Conservation (phyloP, 2,113 vertebrate species). For the Brachyhypopomus occidentalis region DNA sequence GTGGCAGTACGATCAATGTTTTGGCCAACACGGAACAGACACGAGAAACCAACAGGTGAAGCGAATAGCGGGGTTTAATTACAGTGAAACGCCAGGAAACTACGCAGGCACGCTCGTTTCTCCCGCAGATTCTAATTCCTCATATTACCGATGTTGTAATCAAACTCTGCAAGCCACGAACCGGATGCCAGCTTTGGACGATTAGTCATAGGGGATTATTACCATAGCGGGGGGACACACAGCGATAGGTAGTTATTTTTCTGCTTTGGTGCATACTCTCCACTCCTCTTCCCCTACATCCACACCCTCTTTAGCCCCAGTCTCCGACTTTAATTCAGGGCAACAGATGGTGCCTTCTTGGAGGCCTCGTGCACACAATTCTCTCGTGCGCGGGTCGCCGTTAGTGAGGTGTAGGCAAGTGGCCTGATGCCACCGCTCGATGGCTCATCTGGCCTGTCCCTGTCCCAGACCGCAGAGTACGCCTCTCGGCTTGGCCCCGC, state of each 20-base stretch:
- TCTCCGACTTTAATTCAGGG: slow-evolving; percentile 72
- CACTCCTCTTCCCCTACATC: slow-evolving; percentile 64
- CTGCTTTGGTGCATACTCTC: slow-evolving; percentile 59
- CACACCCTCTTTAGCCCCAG: slow-evolving; percentile 65
- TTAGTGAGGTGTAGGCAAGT: slow-evolving; percentile 67
- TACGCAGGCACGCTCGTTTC: slow-evolving; percentile 6
- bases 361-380: slow-evolving; percentile 60
- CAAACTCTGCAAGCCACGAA: slow-evolving; percentile 67
- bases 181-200: slow-evolving; percentile 71
- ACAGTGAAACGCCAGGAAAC: not conserved
- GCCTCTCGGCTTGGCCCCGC: slow-evolving; percentile 61
- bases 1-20: too few species aligned
- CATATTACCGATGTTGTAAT: slow-evolving; percentile 81
- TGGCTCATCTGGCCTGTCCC: slow-evolving; percentile 75
- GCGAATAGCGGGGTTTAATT: not conserved
- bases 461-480: slow-evolving; percentile 72
- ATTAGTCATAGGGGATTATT: slow-evolving; percentile 76
- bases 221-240: slow-evolving; percentile 44
- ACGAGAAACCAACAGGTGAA: not conserved
- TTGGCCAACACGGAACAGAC: not conserved
- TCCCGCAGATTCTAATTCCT: slow-evolving; percentile 71
- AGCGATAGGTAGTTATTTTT: slow-evolving; percentile 58
- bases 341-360: slow-evolving; percentile 86
- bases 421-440: slow-evolving; percentile 71
- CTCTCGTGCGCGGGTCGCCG: slow-evolving; percentile 62